Percentiles rank a stretch among this genome's conserved stretches.
Conservation (phyloP, 2,113 vertebrate genomes). For the Petaurus breviceps region DNA sequence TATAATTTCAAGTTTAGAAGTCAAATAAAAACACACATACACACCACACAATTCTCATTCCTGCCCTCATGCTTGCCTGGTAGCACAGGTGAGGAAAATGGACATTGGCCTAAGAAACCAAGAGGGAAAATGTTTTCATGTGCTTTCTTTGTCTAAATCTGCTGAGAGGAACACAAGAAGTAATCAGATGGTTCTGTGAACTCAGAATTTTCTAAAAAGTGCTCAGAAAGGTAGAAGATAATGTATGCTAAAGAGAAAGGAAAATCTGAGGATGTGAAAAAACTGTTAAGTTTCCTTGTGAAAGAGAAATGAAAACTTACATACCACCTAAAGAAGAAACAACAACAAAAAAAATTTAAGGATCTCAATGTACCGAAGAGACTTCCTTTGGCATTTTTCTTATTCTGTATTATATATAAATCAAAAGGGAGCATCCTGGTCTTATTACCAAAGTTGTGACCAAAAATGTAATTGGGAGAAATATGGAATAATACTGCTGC, state of each 20-base stretch:
- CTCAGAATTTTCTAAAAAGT: constrained; percentile 96
- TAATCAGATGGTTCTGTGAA: constrained; percentile 92
- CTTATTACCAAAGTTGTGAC: not conserved
- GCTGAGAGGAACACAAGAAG: constrained; percentile 95
- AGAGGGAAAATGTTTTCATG: constrained; percentile 95
- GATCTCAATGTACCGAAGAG: constrained; percentile 74
- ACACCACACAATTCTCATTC: not conserved
- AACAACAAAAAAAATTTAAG: constrained; percentile 89
- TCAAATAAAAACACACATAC: no score
- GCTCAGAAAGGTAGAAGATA: constrained; percentile 48
- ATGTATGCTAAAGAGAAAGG: not conserved
- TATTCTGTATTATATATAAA: constrained; percentile 82
- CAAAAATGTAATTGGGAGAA: not conserved
- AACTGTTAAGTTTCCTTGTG: not conserved
- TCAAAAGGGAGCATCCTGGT: constrained; percentile 85
- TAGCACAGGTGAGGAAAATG: not conserved
- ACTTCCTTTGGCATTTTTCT: not conserved
- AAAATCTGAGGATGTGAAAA: not conserved
- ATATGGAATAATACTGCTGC: not conserved
- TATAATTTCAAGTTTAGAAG: no score
- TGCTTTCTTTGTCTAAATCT: constrained; percentile 96
- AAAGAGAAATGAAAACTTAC: not conserved
- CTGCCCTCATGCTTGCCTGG: not conserved
- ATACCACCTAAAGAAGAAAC: constrained; percentile 83
- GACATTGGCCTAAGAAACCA: constrained; percentile 87